A percentile compares a stretch with the other conserved stretches of the same genome.
Evolutionary conservation across 2,888 invertebrate genomes (phyloP).

Genomic region (Craniophora ligustri): DNA sequence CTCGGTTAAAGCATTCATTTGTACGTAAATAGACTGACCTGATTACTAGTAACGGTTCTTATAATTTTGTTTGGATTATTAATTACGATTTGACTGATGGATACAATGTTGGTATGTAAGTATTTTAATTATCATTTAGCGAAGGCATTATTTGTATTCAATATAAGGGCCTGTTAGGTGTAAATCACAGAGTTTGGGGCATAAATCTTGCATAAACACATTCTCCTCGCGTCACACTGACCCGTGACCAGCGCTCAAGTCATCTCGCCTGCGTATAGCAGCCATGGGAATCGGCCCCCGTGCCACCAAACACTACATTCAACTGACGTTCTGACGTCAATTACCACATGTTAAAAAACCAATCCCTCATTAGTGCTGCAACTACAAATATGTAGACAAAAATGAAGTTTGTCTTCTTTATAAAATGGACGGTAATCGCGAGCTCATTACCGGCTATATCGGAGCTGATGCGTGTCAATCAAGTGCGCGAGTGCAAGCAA

Average conservation of each 20-base stretch:
- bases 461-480: slow-evolving; percentile 81
- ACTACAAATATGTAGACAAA: slow-evolving; percentile 64
- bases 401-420: slow-evolving; percentile 67
- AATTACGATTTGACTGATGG: slow-evolving; percentile 50
- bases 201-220: slow-evolving; percentile 57
- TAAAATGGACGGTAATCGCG: slow-evolving; percentile 73
- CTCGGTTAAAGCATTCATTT: slow-evolving; percentile 73
- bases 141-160: slow-evolving; percentile 9
- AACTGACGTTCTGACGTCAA: slow-evolving; percentile 62
- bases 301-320: slow-evolving; percentile 50
- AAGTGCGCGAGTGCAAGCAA: slow-evolving; percentile 68
- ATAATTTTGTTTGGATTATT: slow-evolving; percentile 59
- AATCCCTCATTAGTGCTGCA: slow-evolving; percentile 67
- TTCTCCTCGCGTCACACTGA: slow-evolving; percentile 57
- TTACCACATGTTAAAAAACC: slow-evolving; percentile 59
- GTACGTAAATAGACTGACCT: slow-evolving; percentile 65
- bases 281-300: slow-evolving; percentile 47
- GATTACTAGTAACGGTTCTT: slow-evolving; percentile 62
- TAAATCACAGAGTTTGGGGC: slow-evolving; percentile 43
- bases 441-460: slow-evolving; percentile 76
- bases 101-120: slow-evolving; percentile 9
- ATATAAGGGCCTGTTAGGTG: slow-evolving; percentile 23
- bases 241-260: slow-evolving; percentile 51
- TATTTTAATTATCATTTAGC: slow-evolving; percentile 24
- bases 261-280: slow-evolving; percentile 19